Conservation (phyloP, 2,113 vertebrate genomes). For the Edolisoma coerulescens region DNA sequence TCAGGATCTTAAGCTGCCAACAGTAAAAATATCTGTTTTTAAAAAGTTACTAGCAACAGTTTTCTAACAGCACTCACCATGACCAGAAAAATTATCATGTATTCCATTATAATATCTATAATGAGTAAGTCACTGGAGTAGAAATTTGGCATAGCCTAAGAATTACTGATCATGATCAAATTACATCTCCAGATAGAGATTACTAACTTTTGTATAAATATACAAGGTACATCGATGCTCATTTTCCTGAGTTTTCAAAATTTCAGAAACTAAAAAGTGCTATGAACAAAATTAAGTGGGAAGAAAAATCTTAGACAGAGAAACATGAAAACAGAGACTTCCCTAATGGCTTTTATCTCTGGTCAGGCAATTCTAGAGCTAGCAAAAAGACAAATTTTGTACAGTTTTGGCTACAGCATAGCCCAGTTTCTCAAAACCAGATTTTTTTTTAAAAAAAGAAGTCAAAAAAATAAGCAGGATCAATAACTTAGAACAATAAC, state of each 20-base stretch:
- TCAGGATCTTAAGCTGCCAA: not conserved
- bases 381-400: not conserved
- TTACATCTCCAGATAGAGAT: not conserved
- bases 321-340: not conserved
- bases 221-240: fast-evolving
- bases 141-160: not conserved
- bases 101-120: not conserved
- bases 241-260: not conserved
- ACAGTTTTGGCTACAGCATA: not conserved
- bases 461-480: not conserved
- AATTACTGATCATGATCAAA: not conserved
- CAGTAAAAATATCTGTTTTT: not conserved
- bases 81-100: not conserved
- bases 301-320: not conserved
- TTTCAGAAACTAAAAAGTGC: not conserved
- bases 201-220: not conserved
- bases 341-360: not conserved
- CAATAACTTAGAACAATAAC: not conserved
- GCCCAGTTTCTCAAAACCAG: not conserved
- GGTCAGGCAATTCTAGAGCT: not conserved
- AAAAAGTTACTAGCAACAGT: not conserved
- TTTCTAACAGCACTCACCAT: not conserved
- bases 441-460: not conserved
- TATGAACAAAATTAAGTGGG: not conserved
- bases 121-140: not conserved